Base-by-base conservation (phyloP, 2,888 invertebrate species). In the Emmelina monodactyla region DNA sequence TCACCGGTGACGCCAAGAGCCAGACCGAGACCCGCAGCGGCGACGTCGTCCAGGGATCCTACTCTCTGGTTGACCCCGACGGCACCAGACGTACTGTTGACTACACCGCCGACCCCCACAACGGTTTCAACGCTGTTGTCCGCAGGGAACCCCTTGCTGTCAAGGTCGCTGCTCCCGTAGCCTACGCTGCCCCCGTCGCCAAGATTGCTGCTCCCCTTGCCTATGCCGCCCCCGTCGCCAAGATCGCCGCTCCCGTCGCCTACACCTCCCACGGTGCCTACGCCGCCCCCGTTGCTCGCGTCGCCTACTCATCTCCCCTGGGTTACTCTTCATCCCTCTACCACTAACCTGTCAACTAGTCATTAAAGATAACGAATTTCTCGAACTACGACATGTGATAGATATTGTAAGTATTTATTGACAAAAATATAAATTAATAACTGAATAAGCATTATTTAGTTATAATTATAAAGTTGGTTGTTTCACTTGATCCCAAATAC, bases 21-120 rank as follows among this genome's bases (percentile, higher is more conserved):
- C 63, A 63, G 41, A 58, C 62, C 28, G 63, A 63, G 39, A 41
- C 45, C 33, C 62, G 64, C 37, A 56, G 63, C 35, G 62, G 62
- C 0, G 51, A 63, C 37, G 50, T 50, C 6, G 64, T 64, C 35
- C 68, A 67, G 50, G 79, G 79, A 15, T 57, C 54, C 34, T 72
- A 79, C 59, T 61, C 65, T 31, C 55, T 79, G 39, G 59, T 67
- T 40, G 68, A 78, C 51, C 63, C 76, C 28, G 76, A 78, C 40
- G 75, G 76, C 44, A 63, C 68, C 44, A 43, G 63, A 43, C 58
- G 73, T 33, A 68, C 65, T 16, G 75, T 76, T 19, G 58, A 70
- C 43, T 78, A 76, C 55, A 57, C 67, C 34, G 66, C 70, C 36
- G 70, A 72, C 44, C 63, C 69, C 41, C 63, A 71, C 48, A 63